Conservation (phyloP, 1,140 invertebrate genomes). For the Drosophila mauritiana region DNA sequence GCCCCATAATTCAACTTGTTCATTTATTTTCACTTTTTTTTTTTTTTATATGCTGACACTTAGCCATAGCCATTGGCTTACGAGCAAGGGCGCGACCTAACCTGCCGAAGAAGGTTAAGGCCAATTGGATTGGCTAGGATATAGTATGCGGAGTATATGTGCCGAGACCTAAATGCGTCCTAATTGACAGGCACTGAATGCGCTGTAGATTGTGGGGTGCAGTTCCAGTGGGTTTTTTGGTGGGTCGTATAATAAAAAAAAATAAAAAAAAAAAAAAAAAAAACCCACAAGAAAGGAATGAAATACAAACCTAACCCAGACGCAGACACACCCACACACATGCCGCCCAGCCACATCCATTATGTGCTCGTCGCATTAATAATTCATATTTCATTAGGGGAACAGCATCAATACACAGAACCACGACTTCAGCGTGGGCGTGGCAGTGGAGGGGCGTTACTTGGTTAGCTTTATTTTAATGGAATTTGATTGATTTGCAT, state of each 20-base stretch:
- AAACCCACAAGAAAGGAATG: no score
- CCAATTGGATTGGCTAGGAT: slow-evolving; percentile 32
- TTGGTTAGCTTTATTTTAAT: slow-evolving; percentile 64
- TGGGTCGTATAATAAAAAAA: no score
- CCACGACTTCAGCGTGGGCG: slow-evolving; percentile 1
- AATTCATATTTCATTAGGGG: slow-evolving; percentile 71
- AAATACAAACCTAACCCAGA: slow-evolving; percentile 2
- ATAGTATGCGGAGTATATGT: neutral
- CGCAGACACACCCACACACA: slow-evolving; percentile 10
- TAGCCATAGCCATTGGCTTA: slow-evolving; percentile 24
- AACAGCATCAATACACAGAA: slow-evolving; percentile 31
- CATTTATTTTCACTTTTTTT: slow-evolving; percentile 19
- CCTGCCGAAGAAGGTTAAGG: slow-evolving; percentile 31
- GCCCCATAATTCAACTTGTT: slow-evolving; percentile 36
- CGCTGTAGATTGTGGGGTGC: slow-evolving; percentile 3
- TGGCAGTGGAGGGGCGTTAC: slow-evolving; percentile 16
- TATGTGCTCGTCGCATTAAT: slow-evolving; percentile 57
- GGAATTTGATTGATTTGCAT: slow-evolving; percentile 78
- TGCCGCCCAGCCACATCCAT: slow-evolving; percentile 36
- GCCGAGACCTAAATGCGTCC: slow-evolving; percentile 7
- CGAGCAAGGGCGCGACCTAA: slow-evolving; percentile 9
- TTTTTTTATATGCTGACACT: slow-evolving; percentile 7
- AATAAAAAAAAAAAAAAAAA: no score
- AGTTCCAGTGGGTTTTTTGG: slow-evolving; percentile 2
- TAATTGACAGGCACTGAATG: slow-evolving; percentile 25